A percentile compares a stretch with the other conserved stretches of the same genome.
Evolutionary conservation across 2,113 vertebrate species (phyloP).

Genomic region (Cisticola juncidis): DNA sequence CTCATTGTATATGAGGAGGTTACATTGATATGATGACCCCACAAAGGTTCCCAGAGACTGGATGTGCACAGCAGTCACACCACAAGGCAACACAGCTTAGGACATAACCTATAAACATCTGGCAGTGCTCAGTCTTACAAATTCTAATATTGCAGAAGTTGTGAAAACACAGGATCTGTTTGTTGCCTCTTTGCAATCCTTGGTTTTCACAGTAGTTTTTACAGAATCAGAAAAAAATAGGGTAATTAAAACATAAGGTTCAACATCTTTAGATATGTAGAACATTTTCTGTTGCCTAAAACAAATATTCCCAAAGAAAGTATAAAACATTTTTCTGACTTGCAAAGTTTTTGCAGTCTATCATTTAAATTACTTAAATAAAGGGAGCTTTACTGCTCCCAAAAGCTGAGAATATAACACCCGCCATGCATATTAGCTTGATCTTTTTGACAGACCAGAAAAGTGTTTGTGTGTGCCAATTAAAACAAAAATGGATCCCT

Average conservation of each 20-base stretch:
- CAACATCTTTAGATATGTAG: constrained; percentile 79
- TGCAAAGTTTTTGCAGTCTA: constrained; percentile 84
- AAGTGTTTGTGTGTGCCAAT: constrained; percentile 83
- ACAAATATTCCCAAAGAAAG: constrained; percentile 82
- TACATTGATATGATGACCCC: constrained; percentile 31
- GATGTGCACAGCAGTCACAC: constrained; percentile 38
- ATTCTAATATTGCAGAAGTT: constrained; percentile 46
- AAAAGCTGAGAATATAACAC: constrained; percentile 82
- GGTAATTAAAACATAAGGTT: constrained; percentile 78
- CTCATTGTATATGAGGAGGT: constrained; percentile 1
- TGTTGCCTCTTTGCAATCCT: constrained; percentile 54
- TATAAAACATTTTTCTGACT: constrained; percentile 83
- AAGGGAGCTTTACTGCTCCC: constrained; percentile 84
- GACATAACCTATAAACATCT: constrained; percentile 66
- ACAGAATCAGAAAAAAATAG: constrained; percentile 68
- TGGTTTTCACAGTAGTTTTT: constrained; percentile 58
- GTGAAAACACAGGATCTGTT: constrained; percentile 56
- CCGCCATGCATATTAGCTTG: constrained; percentile 83
- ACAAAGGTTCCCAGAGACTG: constrained; percentile 17
- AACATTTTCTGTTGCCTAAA: constrained; percentile 80
- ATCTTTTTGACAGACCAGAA: constrained; percentile 82
- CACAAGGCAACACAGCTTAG: neutral
- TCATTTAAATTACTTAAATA: constrained; percentile 87
- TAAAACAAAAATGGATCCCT: constrained; percentile 84
- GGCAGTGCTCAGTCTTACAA: constrained; percentile 48